Evolutionary conservation across 2,797 vertebrate genomes (phyloP), one percentile per base, ranked within the genome.

Genomic region (Premnoplex brunnescens): DNA sequence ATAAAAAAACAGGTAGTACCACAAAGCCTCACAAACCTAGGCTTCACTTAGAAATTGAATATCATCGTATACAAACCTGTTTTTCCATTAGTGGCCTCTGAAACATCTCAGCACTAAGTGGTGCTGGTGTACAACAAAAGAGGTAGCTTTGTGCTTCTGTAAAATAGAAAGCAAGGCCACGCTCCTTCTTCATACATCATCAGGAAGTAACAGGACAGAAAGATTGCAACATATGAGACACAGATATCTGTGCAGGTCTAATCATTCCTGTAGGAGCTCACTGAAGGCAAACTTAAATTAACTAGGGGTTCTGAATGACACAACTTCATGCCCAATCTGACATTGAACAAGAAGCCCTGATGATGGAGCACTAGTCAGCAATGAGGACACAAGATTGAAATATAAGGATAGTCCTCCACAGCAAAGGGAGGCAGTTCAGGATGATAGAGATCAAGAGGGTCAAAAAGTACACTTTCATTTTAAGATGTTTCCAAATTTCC

Each of bases 91-190:
- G 41, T 49, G 54, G 71, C 72, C 75, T 72, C 44, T 83, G 72
- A 75, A 87, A 54, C 16, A 19, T 78, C 39, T 95, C 78, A 80
- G 72, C 96, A 93, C 84, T 96, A 91, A 89, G 92, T 93, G 95
- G 92, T 95, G 93, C 93, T 93, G 69, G 72, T 89, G 91, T 85
- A 73, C n/a, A 83, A 68, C 69, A 71, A 83, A 92, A 95, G 54
- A 89, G 49, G n/a, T 46, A 93, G 84, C 23, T 13, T 37, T 52
- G 32, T 69, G 36, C 51, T 89, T 64, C 72, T 72, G 26, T 64
- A 52, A 85, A 48, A 79, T 12, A 64, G 8, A 54, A 79, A 80
- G 56, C 12, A 63, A 82, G 34, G 28, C 43, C 1, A 0, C 20
- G 34, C 3, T 89, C 27, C 28, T 48, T 41, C 56, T 67, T 91